Evolutionary conservation across 2,113 vertebrate species (phyloP), one percentile per base, ranked within the genome.

Genomic region (Lepidothrix coronata): DNA sequence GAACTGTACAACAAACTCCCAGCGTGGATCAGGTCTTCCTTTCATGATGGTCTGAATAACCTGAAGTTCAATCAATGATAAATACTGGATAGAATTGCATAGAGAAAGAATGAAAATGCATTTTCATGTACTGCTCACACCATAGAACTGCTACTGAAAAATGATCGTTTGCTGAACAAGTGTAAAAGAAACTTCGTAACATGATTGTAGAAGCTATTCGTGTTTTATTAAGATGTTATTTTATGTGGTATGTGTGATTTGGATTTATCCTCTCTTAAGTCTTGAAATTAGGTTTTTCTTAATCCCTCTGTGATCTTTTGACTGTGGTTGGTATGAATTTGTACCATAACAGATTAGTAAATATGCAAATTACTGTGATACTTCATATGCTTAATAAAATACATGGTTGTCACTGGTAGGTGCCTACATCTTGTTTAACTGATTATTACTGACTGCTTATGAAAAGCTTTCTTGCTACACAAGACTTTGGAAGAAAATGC

Each of bases 321-420:
- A 62, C n/a, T 90, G 66, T 93, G 52, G 12, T 52, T 92, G 55
- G 9, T 86, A 83, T 55, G 72, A 92, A 84, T 86, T 66, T 93
- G 79, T 93, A 67, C 23, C 14, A 43, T 55, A 88, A 77, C 1
- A 24, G 20, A 82, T 43, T 79, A 65, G 33, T 85, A 88, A 88
- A 71, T 65, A 85, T 6, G 31, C 19, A 90, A 88, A 88, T 70
- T 58, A 70, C 30, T 86, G 88, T 94, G 55, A 86, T 54, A 91
- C 15, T 86, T 88, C 71, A 82, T 62, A 80, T 62, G 41, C 54
- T 91, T 66, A 96, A 97, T 97, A 95, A 97, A 96, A 77, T 35
- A 8, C 41, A 61, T 76, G 24, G 17, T n/a, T 91, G n/a, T 49
- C 84, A 77, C 41, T 66, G 8, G 6, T 18, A 89, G 9, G 37